Percentiles rank a stretch among this genome's conserved stretches.
phyloP scores from a whole-genome alignment of 2,888 invertebrate genomes.

The Spodoptera picta region DNA sequence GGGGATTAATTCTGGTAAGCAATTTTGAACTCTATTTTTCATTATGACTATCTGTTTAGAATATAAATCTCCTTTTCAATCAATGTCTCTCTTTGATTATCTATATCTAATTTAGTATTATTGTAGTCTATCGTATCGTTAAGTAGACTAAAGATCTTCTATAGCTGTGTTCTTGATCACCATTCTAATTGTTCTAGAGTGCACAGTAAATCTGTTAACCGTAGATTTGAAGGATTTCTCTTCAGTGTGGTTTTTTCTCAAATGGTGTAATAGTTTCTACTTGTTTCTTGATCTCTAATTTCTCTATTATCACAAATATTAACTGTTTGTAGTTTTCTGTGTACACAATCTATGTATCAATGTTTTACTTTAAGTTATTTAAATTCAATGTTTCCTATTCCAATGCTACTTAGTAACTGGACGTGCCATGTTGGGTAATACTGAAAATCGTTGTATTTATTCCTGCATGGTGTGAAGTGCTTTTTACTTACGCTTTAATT shows the following conservation, averaged over 20 bases:
- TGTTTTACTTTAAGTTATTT: conserved; percentile 34
- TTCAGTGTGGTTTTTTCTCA: background rate
- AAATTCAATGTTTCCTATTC: conserved; percentile 54
- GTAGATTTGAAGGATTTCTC: background rate
- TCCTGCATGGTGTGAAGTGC: conserved; percentile 38
- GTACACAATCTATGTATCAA: conserved; percentile 11
- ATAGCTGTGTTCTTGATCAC: background rate
- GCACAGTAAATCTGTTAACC: background rate
- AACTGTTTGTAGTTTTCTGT: background rate
- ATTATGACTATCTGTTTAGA: background rate
- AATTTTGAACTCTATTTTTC: background rate
- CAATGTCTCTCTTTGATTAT: too few relatives aligned
- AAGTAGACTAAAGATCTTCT: too few relatives aligned
- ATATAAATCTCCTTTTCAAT: conserved; percentile 5
- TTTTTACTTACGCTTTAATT: conserved; percentile 8
- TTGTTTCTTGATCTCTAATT: too few relatives aligned
- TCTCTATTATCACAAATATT: background rate
- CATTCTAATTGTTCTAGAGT: background rate
- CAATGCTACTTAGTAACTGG: conserved; percentile 75
- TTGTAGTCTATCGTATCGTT: too few relatives aligned
- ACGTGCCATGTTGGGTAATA: conserved; percentile 81
- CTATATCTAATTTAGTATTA: too few relatives aligned
- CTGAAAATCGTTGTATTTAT: conserved; percentile 31
- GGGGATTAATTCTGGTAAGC: conserved; percentile 82
- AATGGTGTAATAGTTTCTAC: background rate